These are phyloP conservation scores for Eupithecia exiguata DNA, from an alignment of 2,888 invertebrate genomes.

Conservation along the genomic window DNA sequence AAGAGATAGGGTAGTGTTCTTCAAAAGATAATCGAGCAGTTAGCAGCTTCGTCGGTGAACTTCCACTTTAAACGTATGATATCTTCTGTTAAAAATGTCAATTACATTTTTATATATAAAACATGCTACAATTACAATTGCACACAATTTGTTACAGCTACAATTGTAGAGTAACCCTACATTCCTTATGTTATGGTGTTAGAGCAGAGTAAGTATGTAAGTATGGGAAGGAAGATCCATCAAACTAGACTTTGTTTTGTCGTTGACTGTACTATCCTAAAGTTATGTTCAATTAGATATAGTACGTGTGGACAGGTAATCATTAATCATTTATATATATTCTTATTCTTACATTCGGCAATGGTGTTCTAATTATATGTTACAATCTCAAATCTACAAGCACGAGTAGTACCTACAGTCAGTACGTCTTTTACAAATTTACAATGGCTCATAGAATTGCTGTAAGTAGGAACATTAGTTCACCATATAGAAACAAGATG, in stretches of 20 bases:
- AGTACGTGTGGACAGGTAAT: constrained; percentile 53
- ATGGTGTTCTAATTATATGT: constrained; percentile 64
- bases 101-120: no score
- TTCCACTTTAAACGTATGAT: background rate
- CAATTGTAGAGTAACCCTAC: background rate
- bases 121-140: no score
- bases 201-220: background rate
- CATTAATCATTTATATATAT: constrained; percentile 65
- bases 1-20: background rate
- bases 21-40: background rate
- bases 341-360: constrained; percentile 58
- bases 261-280: constrained; percentile 20
- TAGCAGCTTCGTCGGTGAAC: background rate
- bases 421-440: background rate
- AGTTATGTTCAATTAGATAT: constrained; percentile 42
- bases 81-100: background rate
- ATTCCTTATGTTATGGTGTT: background rate
- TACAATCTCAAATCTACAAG: background rate
- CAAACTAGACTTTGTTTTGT: background rate
- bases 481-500: no score
- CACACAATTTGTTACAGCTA: no score
- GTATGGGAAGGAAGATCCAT: background rate
- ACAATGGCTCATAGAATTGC: no score
- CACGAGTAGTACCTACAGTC: background rate
- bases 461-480: no score